Conservation (phyloP, 2,888 invertebrate genomes). For the Andrena camellia region DNA sequence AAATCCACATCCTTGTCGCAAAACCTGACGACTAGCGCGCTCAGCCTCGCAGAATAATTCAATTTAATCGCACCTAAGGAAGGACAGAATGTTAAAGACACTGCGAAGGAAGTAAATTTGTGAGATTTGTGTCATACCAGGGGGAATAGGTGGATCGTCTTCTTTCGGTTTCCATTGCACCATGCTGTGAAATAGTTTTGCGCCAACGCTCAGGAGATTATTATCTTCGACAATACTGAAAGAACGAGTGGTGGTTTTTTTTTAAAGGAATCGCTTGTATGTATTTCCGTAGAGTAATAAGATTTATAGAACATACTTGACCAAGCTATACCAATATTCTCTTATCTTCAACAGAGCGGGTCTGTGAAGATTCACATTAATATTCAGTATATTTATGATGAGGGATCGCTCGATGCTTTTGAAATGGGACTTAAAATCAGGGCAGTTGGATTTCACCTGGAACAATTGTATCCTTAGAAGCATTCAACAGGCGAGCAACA, state of each 20-base stretch:
- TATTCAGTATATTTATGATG: slow-evolving; percentile 89
- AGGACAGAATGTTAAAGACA: background rate
- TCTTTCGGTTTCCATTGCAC: slow-evolving; percentile 76
- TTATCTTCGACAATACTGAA: slow-evolving; percentile 74
- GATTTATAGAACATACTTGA: slow-evolving; percentile 86
- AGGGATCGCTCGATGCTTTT: slow-evolving; percentile 92
- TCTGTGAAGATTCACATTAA: slow-evolving; percentile 90
- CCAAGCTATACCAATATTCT: slow-evolving; percentile 86
- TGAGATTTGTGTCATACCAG: slow-evolving; percentile 85
- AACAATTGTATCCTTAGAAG: slow-evolving; percentile 53
- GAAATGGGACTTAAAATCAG: slow-evolving; percentile 93
- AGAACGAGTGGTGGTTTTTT: slow-evolving; percentile 18
- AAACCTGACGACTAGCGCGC: slow-evolving; percentile 88
- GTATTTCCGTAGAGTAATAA: background rate
- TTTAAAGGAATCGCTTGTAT: background rate
- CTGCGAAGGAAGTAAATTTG: background rate
- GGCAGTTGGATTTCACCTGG: slow-evolving; percentile 92
- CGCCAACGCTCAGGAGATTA: slow-evolving; percentile 69
- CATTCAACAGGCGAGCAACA: too few relatives aligned
- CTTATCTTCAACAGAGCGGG: slow-evolving; percentile 90
- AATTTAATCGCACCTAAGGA: slow-evolving; percentile 86
- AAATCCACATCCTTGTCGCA: slow-evolving; percentile 91
- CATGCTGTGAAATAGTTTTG: slow-evolving; percentile 67
- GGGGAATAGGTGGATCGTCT: slow-evolving; percentile 90
- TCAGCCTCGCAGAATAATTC: slow-evolving; percentile 87